Conservation (phyloP, 92 coral and sea anemone species). For the Paragorgia papillata region DNA sequence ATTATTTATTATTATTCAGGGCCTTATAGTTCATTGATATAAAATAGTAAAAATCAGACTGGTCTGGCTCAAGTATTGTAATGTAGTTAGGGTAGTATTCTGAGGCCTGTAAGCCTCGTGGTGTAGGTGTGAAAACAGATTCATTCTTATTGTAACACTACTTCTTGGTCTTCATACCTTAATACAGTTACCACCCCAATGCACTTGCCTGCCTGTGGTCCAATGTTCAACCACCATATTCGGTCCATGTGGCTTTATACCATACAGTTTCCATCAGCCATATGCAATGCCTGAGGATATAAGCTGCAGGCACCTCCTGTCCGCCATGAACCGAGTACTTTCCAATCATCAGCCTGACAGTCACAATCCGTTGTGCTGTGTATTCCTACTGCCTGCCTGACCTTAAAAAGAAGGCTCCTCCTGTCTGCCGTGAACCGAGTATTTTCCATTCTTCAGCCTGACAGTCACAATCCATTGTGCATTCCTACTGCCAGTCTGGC, state of each 20-base stretch:
- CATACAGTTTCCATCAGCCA: constrained; percentile 2
- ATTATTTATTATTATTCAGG: too few relatives aligned
- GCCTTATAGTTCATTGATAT: too few relatives aligned
- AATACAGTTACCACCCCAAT: constrained; percentile 34
- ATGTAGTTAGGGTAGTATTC: too few relatives aligned
- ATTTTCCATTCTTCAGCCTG: constrained; percentile 21
- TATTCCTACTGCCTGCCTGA: constrained; percentile 1
- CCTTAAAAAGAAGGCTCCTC: neutral
- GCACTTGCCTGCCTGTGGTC: constrained; percentile 37
- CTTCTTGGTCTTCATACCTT: constrained; percentile 47
- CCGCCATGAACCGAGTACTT: constrained; percentile 20
- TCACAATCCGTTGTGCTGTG: constrained; percentile 7
- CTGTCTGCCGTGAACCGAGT: constrained; percentile 10
- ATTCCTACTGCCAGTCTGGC: neutral
- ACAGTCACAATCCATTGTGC: constrained; percentile 13
- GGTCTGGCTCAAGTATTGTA: too few relatives aligned
- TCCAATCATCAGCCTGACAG: constrained; percentile 29
- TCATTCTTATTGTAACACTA: constrained; percentile 7
- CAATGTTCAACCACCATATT: constrained; percentile 25
- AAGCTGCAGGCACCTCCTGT: neutral
- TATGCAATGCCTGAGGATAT: neutral
- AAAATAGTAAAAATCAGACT: too few relatives aligned
- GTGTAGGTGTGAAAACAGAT: neutral
- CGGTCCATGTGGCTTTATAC: constrained; percentile 34
- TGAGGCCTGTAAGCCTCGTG: too few relatives aligned